A percentile compares a stretch with the other conserved stretches of the same genome.
Evolutionary conservation across 2,888 invertebrate genomes (phyloP).

Genomic region (Pristionchus entomophagus): DNA sequence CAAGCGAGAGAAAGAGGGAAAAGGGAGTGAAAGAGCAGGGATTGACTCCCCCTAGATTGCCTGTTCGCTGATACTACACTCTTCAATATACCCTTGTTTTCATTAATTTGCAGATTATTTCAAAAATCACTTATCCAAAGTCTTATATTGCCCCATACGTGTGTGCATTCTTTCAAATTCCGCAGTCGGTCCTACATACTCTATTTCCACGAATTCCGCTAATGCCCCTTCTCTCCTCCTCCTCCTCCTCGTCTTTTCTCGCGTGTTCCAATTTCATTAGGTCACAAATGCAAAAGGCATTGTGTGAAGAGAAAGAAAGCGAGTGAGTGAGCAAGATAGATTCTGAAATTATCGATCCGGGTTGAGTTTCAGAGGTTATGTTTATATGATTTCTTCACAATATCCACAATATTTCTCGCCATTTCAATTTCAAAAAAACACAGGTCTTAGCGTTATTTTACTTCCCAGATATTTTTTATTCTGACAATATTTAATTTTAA

Average conservation of each 20-base stretch:
- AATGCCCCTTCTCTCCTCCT: background rate
- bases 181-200: too few species aligned
- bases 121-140: too few species aligned
- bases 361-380: background rate
- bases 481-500: too few species aligned
- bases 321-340: background rate
- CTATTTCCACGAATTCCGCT: slow-evolving; percentile 15
- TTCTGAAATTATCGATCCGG: background rate
- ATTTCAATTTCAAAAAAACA: too few species aligned
- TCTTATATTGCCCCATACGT: too few species aligned
- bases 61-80: too few species aligned
- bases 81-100: slow-evolving; percentile 39
- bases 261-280: slow-evolving; percentile 35
- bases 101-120: background rate
- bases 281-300: background rate
- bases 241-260: background rate
- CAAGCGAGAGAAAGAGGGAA: background rate
- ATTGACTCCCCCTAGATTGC: background rate
- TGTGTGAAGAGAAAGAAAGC: background rate
- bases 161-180: too few species aligned
- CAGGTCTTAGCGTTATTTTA: too few species aligned
- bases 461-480: too few species aligned
- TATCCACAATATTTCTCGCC: too few species aligned
- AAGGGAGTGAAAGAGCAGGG: background rate
- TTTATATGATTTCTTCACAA: too few species aligned